Evolutionary conservation across 1,140 invertebrate genomes (phyloP).

Genomic region (Aphaenogaster ashmeadi): DNA sequence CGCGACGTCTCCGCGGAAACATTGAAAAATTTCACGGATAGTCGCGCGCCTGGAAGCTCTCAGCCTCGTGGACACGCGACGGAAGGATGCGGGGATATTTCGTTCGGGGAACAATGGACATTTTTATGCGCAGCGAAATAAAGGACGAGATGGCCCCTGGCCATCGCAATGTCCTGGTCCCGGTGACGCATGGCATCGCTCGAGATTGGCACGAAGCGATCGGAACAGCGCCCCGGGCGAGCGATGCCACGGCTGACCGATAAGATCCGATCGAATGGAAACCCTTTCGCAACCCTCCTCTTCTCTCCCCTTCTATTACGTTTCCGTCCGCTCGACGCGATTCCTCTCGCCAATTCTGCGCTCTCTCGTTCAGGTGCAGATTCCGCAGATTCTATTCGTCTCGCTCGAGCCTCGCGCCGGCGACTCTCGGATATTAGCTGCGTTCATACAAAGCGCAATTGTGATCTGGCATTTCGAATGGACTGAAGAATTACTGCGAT

Average conservation of each 20-base stretch:
- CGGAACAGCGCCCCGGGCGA: constrained; percentile 16
- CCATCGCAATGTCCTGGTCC: background rate
- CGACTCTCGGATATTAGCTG: background rate
- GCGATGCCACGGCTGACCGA: constrained; percentile 25
- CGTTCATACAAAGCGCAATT: background rate
- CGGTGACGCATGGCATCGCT: background rate
- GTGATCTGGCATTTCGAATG: background rate
- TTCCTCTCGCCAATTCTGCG: constrained; percentile 2
- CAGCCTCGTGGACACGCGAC: background rate
- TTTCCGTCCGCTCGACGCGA: constrained; percentile 17
- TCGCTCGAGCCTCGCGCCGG: background rate
- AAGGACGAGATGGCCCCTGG: background rate
- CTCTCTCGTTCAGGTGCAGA: background rate
- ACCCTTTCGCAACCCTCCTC: background rate
- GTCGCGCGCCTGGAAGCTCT: background rate
- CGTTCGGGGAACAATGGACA: background rate
- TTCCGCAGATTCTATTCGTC: background rate
- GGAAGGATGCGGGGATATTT: background rate
- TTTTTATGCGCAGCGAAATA: constrained; percentile 29
- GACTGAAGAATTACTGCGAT: background rate
- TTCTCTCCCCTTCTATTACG: constrained; percentile 1
- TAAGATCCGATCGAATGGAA: constrained; percentile 35
- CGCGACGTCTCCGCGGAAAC: background rate
- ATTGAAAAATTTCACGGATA: constrained; percentile 33
- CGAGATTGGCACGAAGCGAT: constrained; percentile 9